Percentiles rank a stretch among this genome's conserved stretches.
Conservation (phyloP, 30 jellyfish, hydroid and myxozoan species). For the Aurelia sp. region DNA sequence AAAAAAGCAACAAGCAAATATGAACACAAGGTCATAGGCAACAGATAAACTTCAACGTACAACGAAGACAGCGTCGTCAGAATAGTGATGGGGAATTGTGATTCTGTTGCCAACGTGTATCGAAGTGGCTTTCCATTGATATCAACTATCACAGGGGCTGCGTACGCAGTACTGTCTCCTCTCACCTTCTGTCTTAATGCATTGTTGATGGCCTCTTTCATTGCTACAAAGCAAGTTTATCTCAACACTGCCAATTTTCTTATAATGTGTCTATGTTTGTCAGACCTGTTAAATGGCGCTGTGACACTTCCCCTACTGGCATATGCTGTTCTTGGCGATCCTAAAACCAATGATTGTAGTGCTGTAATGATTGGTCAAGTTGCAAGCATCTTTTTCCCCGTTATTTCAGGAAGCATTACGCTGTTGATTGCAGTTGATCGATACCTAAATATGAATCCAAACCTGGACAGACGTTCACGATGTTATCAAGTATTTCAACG, state of each 20-base stretch:
- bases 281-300: not conserved
- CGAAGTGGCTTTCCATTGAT: not conserved
- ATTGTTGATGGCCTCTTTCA: not conserved
- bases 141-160: not conserved
- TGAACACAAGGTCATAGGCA: too few species aligned
- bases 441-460: slow-evolving; percentile 20
- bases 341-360: too few species aligned
- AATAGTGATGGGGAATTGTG: not conserved
- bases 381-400: too few species aligned
- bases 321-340: too few species aligned
- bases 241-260: not conserved
- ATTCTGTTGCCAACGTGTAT: not conserved
- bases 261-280: slow-evolving; percentile 2
- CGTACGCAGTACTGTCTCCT: not conserved
- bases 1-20: too few species aligned
- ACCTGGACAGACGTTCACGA: not conserved
- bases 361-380: too few species aligned
- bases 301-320: not conserved
- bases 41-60: too few species aligned
- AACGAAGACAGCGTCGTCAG: too few species aligned
- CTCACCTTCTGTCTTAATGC: not conserved
- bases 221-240: slow-evolving; percentile 19
- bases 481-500: not conserved
- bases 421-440: slow-evolving; percentile 25
- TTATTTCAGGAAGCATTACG: not conserved